A percentile compares a stretch with the other conserved stretches of the same genome.
Conservation (phyloP, 2,888 invertebrate genomes). For the Catocala nupta region DNA sequence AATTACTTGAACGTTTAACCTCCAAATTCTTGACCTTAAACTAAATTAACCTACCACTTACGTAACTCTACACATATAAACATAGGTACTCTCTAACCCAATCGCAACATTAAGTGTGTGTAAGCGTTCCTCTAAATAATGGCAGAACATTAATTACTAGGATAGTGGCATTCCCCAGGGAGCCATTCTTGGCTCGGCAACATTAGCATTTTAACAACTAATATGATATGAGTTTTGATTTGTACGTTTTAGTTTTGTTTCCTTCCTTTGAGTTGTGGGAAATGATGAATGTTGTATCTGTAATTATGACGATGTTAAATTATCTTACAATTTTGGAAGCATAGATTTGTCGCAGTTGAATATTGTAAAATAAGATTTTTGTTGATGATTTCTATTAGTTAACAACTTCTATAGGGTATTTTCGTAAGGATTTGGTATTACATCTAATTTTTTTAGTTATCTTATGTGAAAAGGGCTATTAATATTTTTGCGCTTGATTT, state of each 20-base stretch:
- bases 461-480: too few species aligned
- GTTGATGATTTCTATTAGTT: too few species aligned
- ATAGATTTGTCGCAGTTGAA: too few species aligned
- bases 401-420: too few species aligned
- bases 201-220: conserved; percentile 54
- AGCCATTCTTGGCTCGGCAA: conserved; percentile 48
- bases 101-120: conserved; percentile 46
- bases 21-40: conserved; percentile 6
- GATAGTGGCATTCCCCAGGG: conserved; percentile 48
- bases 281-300: background rate
- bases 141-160: conserved; percentile 54
- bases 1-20: background rate
- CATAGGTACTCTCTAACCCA: conserved; percentile 7
- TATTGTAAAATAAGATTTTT: too few species aligned
- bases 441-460: too few species aligned
- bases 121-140: conserved; percentile 57
- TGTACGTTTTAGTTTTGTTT: conserved; percentile 39
- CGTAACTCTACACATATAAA: conserved; percentile 11
- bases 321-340: too few species aligned
- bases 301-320: too few species aligned
- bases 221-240: conserved; percentile 49
- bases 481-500: too few species aligned
- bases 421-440: too few species aligned
- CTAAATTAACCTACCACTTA: conserved; percentile 2
- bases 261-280: conserved; percentile 7